phyloP scores from a whole-genome alignment of 2,888 invertebrate species.

The Trichopoda pennipes region DNA sequence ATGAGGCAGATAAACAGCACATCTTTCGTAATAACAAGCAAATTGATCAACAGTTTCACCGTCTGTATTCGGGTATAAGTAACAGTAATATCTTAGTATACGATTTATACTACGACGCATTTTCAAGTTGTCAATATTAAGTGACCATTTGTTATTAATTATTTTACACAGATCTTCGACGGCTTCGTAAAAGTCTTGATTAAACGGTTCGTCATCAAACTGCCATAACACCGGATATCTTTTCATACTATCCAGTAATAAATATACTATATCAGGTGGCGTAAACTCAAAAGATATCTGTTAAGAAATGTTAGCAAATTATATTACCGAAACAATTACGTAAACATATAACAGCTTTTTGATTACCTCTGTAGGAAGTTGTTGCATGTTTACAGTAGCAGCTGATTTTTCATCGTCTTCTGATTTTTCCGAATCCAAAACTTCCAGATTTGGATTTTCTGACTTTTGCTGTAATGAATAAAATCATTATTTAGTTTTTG shows the following conservation, averaged over 20 bases:
- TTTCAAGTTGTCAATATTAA: conserved; percentile 16
- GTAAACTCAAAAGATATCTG: conserved; percentile 30
- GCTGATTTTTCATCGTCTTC: neutral
- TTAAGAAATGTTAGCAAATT: neutral
- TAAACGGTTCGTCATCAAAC: conserved; percentile 7
- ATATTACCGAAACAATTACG: neutral
- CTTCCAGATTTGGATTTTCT: neutral
- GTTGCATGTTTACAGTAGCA: neutral
- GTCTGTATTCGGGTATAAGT: conserved; percentile 1
- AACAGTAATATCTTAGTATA: conserved; percentile 25
- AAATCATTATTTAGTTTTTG: no score
- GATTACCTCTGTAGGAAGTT: neutral
- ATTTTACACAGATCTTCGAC: conserved; percentile 18
- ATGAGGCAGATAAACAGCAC: conserved; percentile 7
- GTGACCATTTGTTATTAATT: conserved; percentile 22
- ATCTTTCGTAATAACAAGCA: conserved; percentile 14
- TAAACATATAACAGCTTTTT: neutral
- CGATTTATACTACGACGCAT: conserved; percentile 37
- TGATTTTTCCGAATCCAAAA: neutral
- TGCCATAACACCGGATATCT: conserved; percentile 27
- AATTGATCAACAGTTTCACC: conserved; percentile 20
- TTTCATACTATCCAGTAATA: conserved; percentile 27
- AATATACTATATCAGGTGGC: conserved; percentile 7
- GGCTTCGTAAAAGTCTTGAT: conserved; percentile 1
- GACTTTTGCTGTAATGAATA: no score